Percentiles rank a stretch among this genome's conserved stretches.
Conservation (phyloP, 2,113 vertebrate species). For the Crypturellus undulatus region DNA sequence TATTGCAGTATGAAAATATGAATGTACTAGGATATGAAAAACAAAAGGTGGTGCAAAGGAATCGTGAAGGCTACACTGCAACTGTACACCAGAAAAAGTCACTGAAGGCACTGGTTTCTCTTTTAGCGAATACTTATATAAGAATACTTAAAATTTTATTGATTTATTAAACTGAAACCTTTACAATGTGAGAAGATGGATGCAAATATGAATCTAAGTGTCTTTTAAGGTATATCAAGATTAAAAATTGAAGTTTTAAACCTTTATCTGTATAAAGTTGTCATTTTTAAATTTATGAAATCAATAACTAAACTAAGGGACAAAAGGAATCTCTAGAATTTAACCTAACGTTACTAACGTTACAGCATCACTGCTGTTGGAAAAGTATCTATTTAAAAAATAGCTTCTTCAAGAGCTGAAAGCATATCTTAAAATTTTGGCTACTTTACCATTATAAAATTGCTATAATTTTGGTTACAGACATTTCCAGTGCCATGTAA, state of each 20-base stretch:
- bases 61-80: not conserved
- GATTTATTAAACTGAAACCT: not conserved
- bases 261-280: not conserved
- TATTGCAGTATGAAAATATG: not conserved
- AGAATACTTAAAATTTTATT: not conserved
- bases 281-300: not conserved
- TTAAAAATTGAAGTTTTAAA: not conserved
- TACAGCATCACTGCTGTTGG: not conserved
- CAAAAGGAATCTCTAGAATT: not conserved
- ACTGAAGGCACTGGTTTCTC: not conserved
- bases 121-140: not conserved
- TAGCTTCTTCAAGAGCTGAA: not conserved
- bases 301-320: not conserved
- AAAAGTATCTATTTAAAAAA: not conserved
- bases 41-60: not conserved
- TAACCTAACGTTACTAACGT: not conserved
- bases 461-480: not conserved
- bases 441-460: not conserved
- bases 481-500: not conserved
- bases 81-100: not conserved
- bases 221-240: not conserved
- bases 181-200: not conserved
- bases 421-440: not conserved
- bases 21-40: constrained; percentile 1
- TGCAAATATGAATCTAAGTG: not conserved